Conservation (phyloP, 1,140 invertebrate genomes). For the Andrena cerasifolii region DNA sequence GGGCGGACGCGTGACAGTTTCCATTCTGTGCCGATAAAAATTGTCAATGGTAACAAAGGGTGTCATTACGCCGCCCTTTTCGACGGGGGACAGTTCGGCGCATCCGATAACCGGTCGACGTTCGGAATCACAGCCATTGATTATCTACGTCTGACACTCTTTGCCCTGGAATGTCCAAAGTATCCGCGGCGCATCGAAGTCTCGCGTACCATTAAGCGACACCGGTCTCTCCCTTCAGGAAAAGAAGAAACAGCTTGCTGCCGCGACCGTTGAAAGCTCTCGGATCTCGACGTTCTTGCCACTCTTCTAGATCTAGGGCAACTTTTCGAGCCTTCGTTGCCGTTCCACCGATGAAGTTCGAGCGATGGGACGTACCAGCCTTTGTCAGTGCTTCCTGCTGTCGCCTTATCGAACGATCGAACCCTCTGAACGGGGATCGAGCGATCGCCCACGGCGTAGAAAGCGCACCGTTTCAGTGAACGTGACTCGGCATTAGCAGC, state of each 20-base stretch:
- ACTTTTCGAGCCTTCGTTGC: too few species aligned
- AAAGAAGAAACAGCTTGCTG: too few species aligned
- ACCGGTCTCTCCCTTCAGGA: too few species aligned
- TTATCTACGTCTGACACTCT: neutral
- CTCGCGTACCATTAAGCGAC: too few species aligned
- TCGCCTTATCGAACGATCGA: neutral
- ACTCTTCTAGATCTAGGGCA: too few species aligned
- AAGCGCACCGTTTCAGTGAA: neutral
- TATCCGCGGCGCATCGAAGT: neutral
- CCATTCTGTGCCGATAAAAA: constrained; percentile 32
- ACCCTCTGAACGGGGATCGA: neutral
- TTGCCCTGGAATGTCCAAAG: neutral
- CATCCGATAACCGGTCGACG: constrained; percentile 13
- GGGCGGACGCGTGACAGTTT: constrained; percentile 1
- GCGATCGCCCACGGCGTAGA: neutral
- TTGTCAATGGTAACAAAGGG: constrained; percentile 38
- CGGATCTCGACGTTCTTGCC: too few species aligned
- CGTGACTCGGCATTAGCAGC: constrained; percentile 13
- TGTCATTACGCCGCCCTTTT: constrained; percentile 7
- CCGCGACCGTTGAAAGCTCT: too few species aligned
- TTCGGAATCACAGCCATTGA: neutral
- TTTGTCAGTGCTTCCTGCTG: neutral
- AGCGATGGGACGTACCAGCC: too few species aligned
- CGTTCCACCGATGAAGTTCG: too few species aligned
- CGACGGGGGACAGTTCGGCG: constrained; percentile 11